Conservation (phyloP, 2,797 vertebrate genomes). For the Falco naumanni region DNA sequence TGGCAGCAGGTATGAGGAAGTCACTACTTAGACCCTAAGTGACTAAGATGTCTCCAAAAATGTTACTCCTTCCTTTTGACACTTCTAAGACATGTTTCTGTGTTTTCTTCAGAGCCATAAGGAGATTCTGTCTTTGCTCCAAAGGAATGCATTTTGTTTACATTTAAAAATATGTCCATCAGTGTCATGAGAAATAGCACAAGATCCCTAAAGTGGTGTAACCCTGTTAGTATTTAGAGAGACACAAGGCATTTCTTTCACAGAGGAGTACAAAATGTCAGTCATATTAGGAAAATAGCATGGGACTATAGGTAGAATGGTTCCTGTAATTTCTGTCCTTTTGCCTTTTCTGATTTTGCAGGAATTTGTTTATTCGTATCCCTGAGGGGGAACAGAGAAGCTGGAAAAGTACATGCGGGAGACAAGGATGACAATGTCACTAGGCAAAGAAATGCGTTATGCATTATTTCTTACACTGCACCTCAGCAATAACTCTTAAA, state of each 20-base stretch:
- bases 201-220: not conserved
- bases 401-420: not conserved
- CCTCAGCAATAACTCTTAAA: not conserved
- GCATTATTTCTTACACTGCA: not conserved
- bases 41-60: not conserved
- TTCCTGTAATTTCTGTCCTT: not conserved
- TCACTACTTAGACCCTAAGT: not conserved
- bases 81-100: not conserved
- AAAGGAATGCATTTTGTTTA: not conserved
- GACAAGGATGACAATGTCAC: not conserved
- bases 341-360: not conserved
- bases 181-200: not conserved
- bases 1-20: not conserved
- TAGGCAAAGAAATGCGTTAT: not conserved
- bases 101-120: not conserved
- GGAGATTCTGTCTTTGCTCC: not conserved
- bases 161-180: not conserved
- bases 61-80: not conserved
- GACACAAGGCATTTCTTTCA: not conserved
- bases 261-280: not conserved
- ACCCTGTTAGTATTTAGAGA: not conserved
- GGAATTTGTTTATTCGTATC: not conserved
- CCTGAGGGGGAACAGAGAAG: not conserved
- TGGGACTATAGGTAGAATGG: not conserved
- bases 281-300: not conserved